Percentiles rank a stretch among this genome's conserved stretches.
These are phyloP conservation scores for Meiosimyza platycephala DNA, from an alignment of 2,888 invertebrate genomes.

Conservation along the genomic window DNA sequence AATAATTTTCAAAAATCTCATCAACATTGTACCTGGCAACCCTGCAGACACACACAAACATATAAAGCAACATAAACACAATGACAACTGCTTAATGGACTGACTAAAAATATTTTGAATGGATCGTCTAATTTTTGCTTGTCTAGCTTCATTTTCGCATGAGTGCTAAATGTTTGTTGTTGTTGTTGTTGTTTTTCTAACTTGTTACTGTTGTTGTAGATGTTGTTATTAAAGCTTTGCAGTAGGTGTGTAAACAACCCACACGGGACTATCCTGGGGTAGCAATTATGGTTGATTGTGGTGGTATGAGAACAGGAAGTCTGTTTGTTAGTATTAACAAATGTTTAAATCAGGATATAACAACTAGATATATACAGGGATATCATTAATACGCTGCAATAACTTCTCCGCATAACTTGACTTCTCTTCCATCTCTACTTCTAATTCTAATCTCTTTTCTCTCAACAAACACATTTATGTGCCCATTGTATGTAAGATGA, in stretches of 20 bases:
- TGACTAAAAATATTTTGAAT: slow-evolving; percentile 37
- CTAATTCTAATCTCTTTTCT: too few relatives aligned
- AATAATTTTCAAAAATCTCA: too few relatives aligned
- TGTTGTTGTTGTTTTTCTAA: slow-evolving; percentile 19
- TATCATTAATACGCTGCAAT: background rate
- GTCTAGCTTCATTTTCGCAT: slow-evolving; percentile 29
- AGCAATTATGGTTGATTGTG: background rate
- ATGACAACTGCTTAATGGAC: slow-evolving; percentile 33
- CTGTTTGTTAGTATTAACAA: slow-evolving; percentile 2
- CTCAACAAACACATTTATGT: background rate
- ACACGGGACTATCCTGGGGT: background rate
- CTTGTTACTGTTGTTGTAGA: background rate
- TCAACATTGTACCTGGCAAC: background rate
- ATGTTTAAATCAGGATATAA: slow-evolving; percentile 14
- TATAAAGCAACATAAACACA: slow-evolving; percentile 11
- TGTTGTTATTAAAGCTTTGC: background rate
- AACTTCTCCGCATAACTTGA: background rate
- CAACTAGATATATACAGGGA: background rate
- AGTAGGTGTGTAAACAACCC: background rate
- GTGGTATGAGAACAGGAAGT: background rate
- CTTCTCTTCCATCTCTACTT: background rate
- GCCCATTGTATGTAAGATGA: background rate
- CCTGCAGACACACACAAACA: background rate
- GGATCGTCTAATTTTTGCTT: slow-evolving; percentile 36
- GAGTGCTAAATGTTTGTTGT: slow-evolving; percentile 27